Conservation (phyloP, 1,140 invertebrate species). For the Hycleus phaleratus region DNA sequence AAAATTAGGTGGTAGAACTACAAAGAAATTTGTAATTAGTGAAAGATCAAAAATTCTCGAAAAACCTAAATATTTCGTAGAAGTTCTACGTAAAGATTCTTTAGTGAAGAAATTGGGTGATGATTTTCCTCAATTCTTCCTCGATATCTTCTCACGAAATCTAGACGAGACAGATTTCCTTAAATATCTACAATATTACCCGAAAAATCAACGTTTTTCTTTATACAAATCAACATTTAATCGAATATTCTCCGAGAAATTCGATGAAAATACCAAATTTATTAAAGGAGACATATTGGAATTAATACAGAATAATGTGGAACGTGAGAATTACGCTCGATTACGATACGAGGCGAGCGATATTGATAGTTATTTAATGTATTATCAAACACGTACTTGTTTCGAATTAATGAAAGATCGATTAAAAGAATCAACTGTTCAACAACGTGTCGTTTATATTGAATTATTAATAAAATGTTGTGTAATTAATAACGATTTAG, state of each 20-base stretch:
- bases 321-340: background rate
- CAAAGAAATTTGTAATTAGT: background rate
- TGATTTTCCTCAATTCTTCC: background rate
- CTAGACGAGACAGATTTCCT: background rate
- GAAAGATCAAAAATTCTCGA: background rate
- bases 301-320: background rate
- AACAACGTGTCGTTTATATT: background rate
- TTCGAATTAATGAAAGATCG: background rate
- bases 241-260: background rate
- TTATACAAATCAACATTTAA: conserved; percentile 1
- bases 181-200: background rate
- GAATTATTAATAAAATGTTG: background rate
- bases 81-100: background rate
- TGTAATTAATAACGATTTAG: background rate
- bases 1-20: background rate
- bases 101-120: background rate
- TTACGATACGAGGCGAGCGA: background rate
- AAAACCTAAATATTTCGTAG: background rate
- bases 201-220: conserved; percentile 6
- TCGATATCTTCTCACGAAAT: background rate
- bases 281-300: background rate
- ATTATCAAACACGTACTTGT: background rate
- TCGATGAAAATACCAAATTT: background rate
- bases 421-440: background rate
- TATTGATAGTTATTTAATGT: background rate